Conservation (phyloP, 92 coral and sea anemone species). For the Zoanthus solanderi region DNA sequence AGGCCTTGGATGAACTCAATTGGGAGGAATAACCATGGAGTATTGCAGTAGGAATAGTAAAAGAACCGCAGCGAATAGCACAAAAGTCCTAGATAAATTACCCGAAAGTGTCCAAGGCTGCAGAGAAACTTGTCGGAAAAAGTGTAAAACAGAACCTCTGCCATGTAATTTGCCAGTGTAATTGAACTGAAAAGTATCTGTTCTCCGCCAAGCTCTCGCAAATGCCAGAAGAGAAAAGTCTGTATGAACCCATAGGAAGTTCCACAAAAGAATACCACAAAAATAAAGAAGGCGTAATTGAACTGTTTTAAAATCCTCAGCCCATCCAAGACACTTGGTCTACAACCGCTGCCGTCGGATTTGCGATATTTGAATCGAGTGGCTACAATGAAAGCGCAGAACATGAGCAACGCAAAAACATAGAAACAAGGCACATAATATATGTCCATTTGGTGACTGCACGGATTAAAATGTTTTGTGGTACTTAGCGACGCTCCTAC, state of each 20-base stretch:
- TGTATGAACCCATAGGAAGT: constrained; percentile 97
- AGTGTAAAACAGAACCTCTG: constrained; percentile 85
- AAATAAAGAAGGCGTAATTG: constrained; percentile 86
- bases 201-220: constrained; percentile 92
- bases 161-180: constrained; percentile 83
- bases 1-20: constrained; percentile 96
- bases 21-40: constrained; percentile 94
- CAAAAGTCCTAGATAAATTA: constrained; percentile 87
- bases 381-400: constrained; percentile 83
- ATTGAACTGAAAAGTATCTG: constrained; percentile 92
- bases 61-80: constrained; percentile 96
- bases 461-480: constrained; percentile 81
- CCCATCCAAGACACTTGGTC: constrained; percentile 73
- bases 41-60: constrained; percentile 92
- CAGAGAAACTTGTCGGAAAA: constrained; percentile 85
- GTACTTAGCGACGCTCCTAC: constrained; percentile 94
- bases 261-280: constrained; percentile 95
- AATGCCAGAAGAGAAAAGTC: constrained; percentile 96
- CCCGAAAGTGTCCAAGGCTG: constrained; percentile 87
- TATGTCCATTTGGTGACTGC: constrained; percentile 88
- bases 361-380: constrained; percentile 85
- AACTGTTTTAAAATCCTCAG: constrained; percentile 72
- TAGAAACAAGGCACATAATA: constrained; percentile 93
- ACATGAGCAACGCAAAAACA: constrained; percentile 83
- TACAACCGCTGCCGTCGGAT: constrained; percentile 67